Evolutionary conservation across 1,140 invertebrate genomes (phyloP).

Genomic region (Pararge aegeria): DNA sequence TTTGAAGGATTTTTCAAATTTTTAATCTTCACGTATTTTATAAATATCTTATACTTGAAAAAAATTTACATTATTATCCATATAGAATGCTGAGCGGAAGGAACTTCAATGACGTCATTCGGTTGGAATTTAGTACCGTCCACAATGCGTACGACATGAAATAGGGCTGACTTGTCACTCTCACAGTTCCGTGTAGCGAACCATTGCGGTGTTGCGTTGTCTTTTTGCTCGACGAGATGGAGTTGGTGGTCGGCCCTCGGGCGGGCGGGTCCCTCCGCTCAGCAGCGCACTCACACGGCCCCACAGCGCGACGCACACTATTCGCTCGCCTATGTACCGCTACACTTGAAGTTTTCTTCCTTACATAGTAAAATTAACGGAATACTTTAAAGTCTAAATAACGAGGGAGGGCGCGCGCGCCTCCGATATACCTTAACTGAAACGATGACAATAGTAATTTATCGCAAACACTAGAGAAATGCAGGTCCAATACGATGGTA

Average conservation of each 20-base stretch:
- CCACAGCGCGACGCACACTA: constrained; percentile 50
- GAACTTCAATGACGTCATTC: too few species aligned
- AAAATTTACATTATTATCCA: constrained; percentile 75
- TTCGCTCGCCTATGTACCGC: constrained; percentile 63
- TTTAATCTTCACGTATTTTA: constrained; percentile 75
- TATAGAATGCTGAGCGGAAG: constrained; percentile 38
- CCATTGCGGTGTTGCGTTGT: too few species aligned
- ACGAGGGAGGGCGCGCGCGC: constrained; percentile 43
- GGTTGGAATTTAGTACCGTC: too few species aligned
- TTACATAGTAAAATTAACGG: constrained; percentile 77
- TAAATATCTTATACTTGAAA: constrained; percentile 78
- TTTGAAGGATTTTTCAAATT: constrained; percentile 64
- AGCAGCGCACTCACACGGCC: background rate
- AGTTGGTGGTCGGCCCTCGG: constrained; percentile 8
- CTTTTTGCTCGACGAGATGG: too few species aligned
- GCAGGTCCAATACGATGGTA: constrained; percentile 81
- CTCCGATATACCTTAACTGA: constrained; percentile 63
- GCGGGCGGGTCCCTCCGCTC: constrained; percentile 2
- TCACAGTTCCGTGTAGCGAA: too few species aligned
- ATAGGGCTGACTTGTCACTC: too few species aligned
- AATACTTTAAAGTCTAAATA: constrained; percentile 77
- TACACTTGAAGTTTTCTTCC: constrained; percentile 66
- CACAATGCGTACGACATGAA: too few species aligned
- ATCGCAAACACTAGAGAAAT: constrained; percentile 81
- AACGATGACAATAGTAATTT: constrained; percentile 78